Base-by-base conservation (phyloP, 2,888 invertebrate genomes). In the Trichogramma dendrolimi region DNA sequence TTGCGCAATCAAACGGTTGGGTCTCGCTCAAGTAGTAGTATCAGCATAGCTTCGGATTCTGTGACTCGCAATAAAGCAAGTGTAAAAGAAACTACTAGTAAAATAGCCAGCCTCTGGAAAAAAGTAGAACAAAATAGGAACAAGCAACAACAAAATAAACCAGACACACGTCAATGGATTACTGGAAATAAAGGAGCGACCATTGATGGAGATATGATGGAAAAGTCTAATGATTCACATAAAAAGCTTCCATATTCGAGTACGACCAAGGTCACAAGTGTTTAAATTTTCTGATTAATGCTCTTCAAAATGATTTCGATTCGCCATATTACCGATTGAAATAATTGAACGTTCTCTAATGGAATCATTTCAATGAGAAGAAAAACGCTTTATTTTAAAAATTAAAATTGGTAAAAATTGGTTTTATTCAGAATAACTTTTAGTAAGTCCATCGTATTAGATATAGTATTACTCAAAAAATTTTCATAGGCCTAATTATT, bases 71-170 rank as follows among this genome's bases (percentile, higher is more conserved):
- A 40, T 10, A 51, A 54, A 27, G 61, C 63, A 44, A 61, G 73
- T 57, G 67, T 75, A 42, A 86, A 87, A 77, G 87, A 88, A 67
- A 85, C 88, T 1, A 87, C 89, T 8, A 91, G 91, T 75, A 90
- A 89, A 76, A 90, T 92, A 58, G 89, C 91, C 0, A 88, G 85
- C 71, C 78, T 92, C 11, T 92, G 91, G 91, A 91, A 89, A 72
- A 88, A 85, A 74, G 89, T 89, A 0, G 89, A 90, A 70, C 86
- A 88, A 62, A 85, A 81, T 47, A 88, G 87, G 68, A 86, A 82
- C 61, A 83, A 83, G 67, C 83, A 82, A 52, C 78, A 81, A n/a
- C n/a, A 74, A 27, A 80, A 80, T 55, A 85, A 84, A 70, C 82
- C 83, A 6, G 87, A 87, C 62, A 83, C 82, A 52, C 80, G 84